A percentile compares a stretch with the other conserved stretches of the same genome.
Conservation (phyloP, 2,888 invertebrate species). For the Tipula lateralis region DNA sequence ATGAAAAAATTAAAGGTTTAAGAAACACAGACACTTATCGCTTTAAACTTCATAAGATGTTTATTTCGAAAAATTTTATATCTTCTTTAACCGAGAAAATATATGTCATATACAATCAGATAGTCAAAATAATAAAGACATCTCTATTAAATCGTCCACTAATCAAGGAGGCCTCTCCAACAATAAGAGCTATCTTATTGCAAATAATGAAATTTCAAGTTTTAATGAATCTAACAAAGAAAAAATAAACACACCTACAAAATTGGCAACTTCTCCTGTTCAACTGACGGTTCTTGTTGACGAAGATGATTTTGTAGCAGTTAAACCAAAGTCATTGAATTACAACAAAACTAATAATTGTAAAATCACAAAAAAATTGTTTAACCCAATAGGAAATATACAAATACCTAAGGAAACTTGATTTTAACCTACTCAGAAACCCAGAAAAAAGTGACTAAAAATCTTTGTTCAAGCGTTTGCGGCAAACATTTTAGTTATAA, state of each 20-base stretch:
- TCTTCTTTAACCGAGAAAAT: not conserved
- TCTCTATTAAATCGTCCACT: not conserved
- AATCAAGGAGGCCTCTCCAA: too few relatives aligned
- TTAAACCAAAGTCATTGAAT: not conserved
- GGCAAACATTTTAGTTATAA: too few relatives aligned
- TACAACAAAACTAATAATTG: not conserved
- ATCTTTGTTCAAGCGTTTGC: not conserved
- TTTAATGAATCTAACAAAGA: too few relatives aligned
- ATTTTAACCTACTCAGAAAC: not conserved
- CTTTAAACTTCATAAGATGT: not conserved
- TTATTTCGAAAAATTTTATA: not conserved
- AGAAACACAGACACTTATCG: not conserved
- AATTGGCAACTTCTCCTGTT: not conserved
- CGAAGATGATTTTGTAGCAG: not conserved
- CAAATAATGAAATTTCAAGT: too few relatives aligned
- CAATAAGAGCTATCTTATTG: too few relatives aligned
- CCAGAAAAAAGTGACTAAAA: not conserved
- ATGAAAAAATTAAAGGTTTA: not conserved
- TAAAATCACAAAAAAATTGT: not conserved
- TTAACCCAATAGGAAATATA: not conserved
- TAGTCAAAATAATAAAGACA: not conserved
- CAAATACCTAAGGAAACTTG: not conserved
- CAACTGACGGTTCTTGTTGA: not conserved
- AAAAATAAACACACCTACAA: not conserved
- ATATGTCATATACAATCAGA: not conserved